These are phyloP conservation scores for Oncorhynchus clarkii DNA, from an alignment of 2,113 vertebrate genomes.

Conservation along the genomic window DNA sequence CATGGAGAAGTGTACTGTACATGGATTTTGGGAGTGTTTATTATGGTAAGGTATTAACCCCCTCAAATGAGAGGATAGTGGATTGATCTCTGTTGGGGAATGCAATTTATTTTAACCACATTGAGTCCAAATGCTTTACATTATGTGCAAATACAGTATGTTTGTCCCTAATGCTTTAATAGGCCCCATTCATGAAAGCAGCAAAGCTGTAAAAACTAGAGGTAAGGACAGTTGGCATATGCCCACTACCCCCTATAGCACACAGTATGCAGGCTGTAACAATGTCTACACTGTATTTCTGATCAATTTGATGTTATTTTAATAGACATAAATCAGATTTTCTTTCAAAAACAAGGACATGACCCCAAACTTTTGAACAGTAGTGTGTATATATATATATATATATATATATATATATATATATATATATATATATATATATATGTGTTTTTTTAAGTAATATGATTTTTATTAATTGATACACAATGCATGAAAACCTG, in stretches of 20 bases:
- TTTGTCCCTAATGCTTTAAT: slow-evolving; percentile 43
- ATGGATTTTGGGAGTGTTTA: too few species aligned
- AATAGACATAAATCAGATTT: too few species aligned
- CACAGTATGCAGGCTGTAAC: slow-evolving; percentile 56
- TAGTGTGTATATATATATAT: too few species aligned
- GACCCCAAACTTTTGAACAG: too few species aligned
- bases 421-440: too few species aligned
- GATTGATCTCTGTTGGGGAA: slow-evolving; percentile 23
- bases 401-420: too few species aligned
- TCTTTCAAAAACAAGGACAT: too few species aligned
- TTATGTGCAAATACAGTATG: slow-evolving; percentile 7
- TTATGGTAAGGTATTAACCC: too few species aligned
- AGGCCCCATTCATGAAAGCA: slow-evolving; percentile 47
- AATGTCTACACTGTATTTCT: too few species aligned
- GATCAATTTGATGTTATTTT: too few species aligned
- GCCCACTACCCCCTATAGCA: slow-evolving; percentile 58
- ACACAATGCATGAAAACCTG: neutral
- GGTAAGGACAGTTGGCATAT: slow-evolving; percentile 43
- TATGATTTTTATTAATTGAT: neutral
- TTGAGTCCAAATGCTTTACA: neutral
- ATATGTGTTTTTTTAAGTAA: too few species aligned
- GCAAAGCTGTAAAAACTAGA: slow-evolving; percentile 48
- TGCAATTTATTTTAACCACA: slow-evolving; percentile 35
- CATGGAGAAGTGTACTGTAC: slow-evolving; percentile 8
- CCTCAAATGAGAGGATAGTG: too few species aligned